Evolutionary conservation across 2,888 invertebrate genomes (phyloP), one percentile per base, ranked within the genome.

Genomic region (Leucozona laternaria): DNA sequence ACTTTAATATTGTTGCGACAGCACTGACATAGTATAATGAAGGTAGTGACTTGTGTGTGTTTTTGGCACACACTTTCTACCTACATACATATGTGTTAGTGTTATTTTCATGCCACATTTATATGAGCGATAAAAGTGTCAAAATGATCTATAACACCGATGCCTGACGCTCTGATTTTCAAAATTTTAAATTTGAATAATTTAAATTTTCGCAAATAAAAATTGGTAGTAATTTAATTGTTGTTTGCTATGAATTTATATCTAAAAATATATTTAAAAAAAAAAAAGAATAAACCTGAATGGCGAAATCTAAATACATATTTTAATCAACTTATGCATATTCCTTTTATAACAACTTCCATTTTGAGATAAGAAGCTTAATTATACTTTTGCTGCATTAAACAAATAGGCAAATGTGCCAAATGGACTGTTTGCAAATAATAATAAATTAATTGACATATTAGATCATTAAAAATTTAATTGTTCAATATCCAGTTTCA

Each of bases 381-480:
- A 53, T 53, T 25, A 53, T 25, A 53, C 2, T 13, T 43, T 8
- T 45, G 43, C 40, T 64, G 17, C 43, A 64, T 28, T 45, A 15
- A 45, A 17, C 1, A 13, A 45, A 17, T 1, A 13, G 25, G 15
- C 11, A 43, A 60, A 37, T 40, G 22, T 28, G 20, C 7, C 37
- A 22, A 40, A 64, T 64, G 28, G 17, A 13, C 7, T 8, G 57
- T 22, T 15, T 11, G 40, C 43, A 40, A 57, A 25, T n/a, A 31
- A 22, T 28, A 28, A 43, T 40, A 55, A 55, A 55, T 40, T 53
- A 28, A 53, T 45, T n/a, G 50, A 72, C 70, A 43, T 53, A 15
- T 68, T 60, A 22, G 31, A 22, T 70, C 68, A 62, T 64, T 17
- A 71, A 79, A 80, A 66, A 31, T 43, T 77, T 72, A 77, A 82